These are phyloP conservation scores for Pogonognathellus flavescens DNA, from an alignment of 1,140 invertebrate species.

Conservation along the genomic window DNA sequence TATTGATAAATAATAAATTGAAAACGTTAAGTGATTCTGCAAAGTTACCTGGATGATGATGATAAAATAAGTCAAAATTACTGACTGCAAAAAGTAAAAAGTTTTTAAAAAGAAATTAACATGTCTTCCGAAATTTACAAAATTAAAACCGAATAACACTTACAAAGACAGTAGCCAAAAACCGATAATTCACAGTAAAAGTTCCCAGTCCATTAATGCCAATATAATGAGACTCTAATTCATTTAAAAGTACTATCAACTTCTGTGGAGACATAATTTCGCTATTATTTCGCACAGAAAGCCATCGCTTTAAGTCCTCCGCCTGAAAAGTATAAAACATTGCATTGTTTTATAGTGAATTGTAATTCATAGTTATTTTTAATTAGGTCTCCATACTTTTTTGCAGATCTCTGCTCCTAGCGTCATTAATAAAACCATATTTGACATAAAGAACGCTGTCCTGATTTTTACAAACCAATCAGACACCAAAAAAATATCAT, in stretches of 20 bases:
- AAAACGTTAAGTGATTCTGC: too few species aligned
- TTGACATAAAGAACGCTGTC: conserved; percentile 3
- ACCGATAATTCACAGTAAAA: conserved; percentile 1
- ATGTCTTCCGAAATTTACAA: too few species aligned
- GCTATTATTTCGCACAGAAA: neutral
- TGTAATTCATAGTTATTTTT: too few species aligned
- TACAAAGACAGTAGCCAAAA: neutral
- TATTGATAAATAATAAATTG: too few species aligned
- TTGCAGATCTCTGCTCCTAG: conserved; percentile 1
- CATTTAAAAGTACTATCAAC: neutral
- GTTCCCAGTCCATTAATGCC: neutral
- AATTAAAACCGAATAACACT: too few species aligned
- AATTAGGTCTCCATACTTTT: neutral
- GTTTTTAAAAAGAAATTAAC: too few species aligned
- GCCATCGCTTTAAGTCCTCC: neutral
- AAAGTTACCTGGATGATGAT: too few species aligned
- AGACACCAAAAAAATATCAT: neutral
- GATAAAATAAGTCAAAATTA: too few species aligned
- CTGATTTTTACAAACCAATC: conserved; percentile 33
- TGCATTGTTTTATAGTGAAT: too few species aligned
- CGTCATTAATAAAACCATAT: neutral
- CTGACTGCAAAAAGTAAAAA: too few species aligned
- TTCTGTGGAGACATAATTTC: neutral
- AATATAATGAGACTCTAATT: neutral
- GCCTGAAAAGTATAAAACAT: neutral